phyloP scores from a whole-genome alignment of 2,888 invertebrate genomes.

The Yponomeuta plumbellus region DNA sequence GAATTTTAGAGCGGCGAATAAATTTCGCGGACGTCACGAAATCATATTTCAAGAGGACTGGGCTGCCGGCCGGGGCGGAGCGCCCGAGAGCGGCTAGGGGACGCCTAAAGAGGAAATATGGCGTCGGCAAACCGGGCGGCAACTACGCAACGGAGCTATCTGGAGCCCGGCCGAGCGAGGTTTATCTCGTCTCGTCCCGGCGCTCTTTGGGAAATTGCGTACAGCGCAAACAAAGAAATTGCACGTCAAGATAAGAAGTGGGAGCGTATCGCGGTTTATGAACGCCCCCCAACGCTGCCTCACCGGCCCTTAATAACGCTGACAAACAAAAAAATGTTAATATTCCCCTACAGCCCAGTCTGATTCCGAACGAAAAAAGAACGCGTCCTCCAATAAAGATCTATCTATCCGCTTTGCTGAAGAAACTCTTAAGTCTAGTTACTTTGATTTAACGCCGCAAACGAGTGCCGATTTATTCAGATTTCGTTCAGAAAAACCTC shows the following conservation, averaged over 20 bases:
- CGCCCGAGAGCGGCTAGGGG: constrained; percentile 32
- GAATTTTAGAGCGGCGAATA: constrained; percentile 29
- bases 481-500: constrained; percentile 3
- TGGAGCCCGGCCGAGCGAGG: constrained; percentile 39
- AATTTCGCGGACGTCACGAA: constrained; percentile 48
- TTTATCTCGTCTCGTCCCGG: constrained; percentile 47
- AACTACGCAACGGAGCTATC: constrained; percentile 45
- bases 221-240: constrained; percentile 68
- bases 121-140: constrained; percentile 25
- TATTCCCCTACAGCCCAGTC: constrained; percentile 10
- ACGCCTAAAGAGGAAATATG: constrained; percentile 43
- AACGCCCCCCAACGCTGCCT: constrained; percentile 25
- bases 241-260: constrained; percentile 56
- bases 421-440: not conserved
- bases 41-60: constrained; percentile 46
- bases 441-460: not conserved
- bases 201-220: constrained; percentile 65
- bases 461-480: constrained; percentile 2
- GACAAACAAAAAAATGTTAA: constrained; percentile 16
- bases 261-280: constrained; percentile 47
- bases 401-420: not conserved
- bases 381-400: not conserved
- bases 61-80: constrained; percentile 28
- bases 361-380: not conserved
- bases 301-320: constrained; percentile 13